Evolutionary conservation across 2,113 vertebrate genomes (phyloP).

Genomic region (Etia nguti): DNA sequence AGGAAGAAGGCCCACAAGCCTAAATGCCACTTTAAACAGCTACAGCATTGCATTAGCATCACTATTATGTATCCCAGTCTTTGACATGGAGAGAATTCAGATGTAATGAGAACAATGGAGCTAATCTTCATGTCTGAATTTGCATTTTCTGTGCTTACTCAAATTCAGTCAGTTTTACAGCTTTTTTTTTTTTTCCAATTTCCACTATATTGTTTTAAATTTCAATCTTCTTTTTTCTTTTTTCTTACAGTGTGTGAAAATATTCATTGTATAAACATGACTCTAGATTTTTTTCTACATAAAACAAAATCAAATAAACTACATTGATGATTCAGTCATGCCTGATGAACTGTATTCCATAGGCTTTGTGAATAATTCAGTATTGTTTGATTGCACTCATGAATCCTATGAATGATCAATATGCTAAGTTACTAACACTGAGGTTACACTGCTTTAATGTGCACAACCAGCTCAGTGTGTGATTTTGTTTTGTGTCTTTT

Average conservation of each 20-base stretch:
- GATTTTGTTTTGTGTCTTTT: background rate
- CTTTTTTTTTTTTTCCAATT: background rate
- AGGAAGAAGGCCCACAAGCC: background rate
- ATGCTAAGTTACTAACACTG: background rate
- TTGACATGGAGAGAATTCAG: background rate
- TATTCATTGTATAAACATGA: background rate
- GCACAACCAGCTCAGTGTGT: background rate
- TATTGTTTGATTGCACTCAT: background rate
- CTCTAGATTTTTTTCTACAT: background rate
- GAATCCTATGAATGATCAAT: background rate
- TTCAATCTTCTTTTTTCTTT: background rate
- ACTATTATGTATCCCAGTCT: background rate
- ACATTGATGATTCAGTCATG: background rate
- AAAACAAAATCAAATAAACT: background rate
- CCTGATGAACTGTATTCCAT: background rate
- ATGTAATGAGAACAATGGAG: background rate
- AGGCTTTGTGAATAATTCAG: background rate
- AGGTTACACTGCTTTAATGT: background rate
- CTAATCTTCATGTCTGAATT: background rate
- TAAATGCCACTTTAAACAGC: background rate
- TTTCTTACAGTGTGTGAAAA: background rate
- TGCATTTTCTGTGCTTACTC: background rate
- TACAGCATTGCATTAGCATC: background rate
- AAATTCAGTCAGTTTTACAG: background rate
- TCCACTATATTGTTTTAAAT: background rate